Base-by-base conservation (phyloP, 2,113 vertebrate genomes). In the Hydropotes inermis region DNA sequence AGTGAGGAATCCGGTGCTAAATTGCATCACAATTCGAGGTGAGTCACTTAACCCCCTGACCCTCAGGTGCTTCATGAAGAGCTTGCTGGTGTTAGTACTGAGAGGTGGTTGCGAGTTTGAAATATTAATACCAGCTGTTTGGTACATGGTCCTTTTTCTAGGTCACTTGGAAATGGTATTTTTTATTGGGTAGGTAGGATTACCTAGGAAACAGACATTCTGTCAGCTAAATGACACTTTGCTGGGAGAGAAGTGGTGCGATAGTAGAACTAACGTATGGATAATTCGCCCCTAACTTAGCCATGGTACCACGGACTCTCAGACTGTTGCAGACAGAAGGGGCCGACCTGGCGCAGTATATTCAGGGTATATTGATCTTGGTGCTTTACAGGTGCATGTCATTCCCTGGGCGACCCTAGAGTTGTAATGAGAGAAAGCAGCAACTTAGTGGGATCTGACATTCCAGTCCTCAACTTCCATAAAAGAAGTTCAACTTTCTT, bases 11-110 rank as follows among this genome's bases (percentile, higher is more conserved):
- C 19, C 82, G 89, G n/a, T 52, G 6, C 45, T 88, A 54, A 83
- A 84, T 28, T 64, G 64, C 3, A 95, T 57, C 28, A 39, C 55
- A 55, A 7, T 28, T 61, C 6, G 19, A 93, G 76, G 67, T 39
- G 74, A 61, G 82, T 91, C 82, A 4, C 60, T 97, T 97, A 89
- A 96, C 78, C 85, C 87, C 36, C 78, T 16, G 74, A 50, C 82
- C 54, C 16, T 87, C 93, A 70, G 12, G 64, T 89, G 91, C 55
- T 93, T 92, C 15, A 25, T 9, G 88, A 7, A 55, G 83, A 36
- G 78, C 67, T 14, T n/a, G 13, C 67, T 61, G 12, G 43, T 39
- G 7, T 93, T 83, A 92, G 76, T 74, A 84, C 70, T 83, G 45
- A 82, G 67, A 89, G 43, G 8, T 45, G 60, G 11, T 28, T 92